Conservation (phyloP, 2,888 invertebrate genomes). For the Cantharis nigra region DNA sequence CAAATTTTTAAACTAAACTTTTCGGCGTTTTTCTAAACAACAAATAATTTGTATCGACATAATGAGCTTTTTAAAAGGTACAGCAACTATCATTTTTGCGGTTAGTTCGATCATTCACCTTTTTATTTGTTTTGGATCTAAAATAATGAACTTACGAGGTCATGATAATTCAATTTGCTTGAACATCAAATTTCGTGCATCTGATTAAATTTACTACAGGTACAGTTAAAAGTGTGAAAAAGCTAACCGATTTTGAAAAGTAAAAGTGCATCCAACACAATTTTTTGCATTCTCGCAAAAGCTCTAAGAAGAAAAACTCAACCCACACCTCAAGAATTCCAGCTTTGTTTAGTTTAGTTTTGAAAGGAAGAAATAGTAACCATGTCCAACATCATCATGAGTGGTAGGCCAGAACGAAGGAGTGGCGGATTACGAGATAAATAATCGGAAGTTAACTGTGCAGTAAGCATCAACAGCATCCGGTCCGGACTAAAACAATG, state of each 20-base stretch:
- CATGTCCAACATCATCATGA: background rate
- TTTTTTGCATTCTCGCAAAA: too few relatives aligned
- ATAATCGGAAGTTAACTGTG: slow-evolving; percentile 46
- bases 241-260: background rate
- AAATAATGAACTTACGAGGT: background rate
- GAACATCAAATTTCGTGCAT: background rate
- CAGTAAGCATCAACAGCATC: slow-evolving; percentile 38
- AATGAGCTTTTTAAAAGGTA: background rate
- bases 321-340: background rate
- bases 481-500: slow-evolving; percentile 28
- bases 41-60: background rate
- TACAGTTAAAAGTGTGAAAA: background rate
- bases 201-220: background rate
- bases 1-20: background rate
- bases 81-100: background rate
- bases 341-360: background rate
- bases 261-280: background rate
- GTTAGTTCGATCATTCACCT: background rate
- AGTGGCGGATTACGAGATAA: slow-evolving; percentile 41
- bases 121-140: background rate
- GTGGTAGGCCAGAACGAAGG: slow-evolving; percentile 11
- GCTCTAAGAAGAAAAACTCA: background rate
- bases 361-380: background rate
- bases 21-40: background rate
- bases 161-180: background rate